phyloP scores from a whole-genome alignment of 2,888 invertebrate genomes.

The Allolobophora icterica region DNA sequence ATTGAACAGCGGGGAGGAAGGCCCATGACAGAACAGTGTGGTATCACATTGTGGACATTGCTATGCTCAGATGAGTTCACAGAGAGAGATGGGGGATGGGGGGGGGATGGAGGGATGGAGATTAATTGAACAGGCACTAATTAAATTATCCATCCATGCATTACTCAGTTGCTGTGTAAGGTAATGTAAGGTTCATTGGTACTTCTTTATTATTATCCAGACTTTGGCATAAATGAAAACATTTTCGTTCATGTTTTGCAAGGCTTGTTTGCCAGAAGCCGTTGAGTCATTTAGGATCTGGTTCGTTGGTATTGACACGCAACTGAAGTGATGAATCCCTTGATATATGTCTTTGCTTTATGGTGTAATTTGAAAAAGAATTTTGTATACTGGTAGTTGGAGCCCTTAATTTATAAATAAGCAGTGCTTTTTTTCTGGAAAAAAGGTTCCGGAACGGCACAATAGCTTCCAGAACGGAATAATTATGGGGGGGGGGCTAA shows the following conservation, averaged over 20 bases:
- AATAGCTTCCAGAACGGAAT: no score
- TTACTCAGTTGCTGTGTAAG: neutral
- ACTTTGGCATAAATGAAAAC: neutral
- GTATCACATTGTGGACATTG: no score
- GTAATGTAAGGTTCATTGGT: neutral
- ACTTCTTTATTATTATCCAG: neutral
- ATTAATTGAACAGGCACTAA: neutral
- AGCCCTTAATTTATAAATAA: neutral
- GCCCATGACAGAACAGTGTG: no score
- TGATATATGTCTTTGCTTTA: neutral
- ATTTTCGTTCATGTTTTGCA: neutral
- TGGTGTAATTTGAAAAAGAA: neutral
- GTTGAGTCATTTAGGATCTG: neutral
- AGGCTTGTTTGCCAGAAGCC: neutral
- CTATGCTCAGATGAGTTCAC: no score
- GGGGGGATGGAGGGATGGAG: neutral
- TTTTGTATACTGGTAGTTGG: neutral
- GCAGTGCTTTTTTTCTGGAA: no score
- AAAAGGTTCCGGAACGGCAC: no score
- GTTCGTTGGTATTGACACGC: neutral
- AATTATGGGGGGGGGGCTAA: no score
- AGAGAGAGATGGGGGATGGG: no score
- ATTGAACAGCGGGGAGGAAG: neutral
- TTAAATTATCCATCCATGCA: neutral
- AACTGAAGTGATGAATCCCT: neutral